Conservation (phyloP, 2,113 vertebrate species). For the Pteropus alecto region DNA sequence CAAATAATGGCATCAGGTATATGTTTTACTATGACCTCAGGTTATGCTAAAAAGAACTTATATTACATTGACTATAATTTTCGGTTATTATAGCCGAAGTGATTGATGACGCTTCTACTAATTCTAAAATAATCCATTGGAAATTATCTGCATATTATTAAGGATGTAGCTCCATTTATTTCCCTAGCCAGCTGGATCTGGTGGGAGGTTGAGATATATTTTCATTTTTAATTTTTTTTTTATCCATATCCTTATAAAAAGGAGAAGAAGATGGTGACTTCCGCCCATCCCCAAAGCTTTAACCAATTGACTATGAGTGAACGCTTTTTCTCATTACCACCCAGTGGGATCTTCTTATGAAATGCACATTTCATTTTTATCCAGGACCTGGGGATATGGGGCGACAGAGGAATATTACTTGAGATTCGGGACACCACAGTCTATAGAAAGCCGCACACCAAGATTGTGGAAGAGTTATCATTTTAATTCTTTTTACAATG, state of each 20-base stretch:
- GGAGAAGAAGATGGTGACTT: background rate
- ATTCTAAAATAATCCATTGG: slow-evolving; percentile 32
- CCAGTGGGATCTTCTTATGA: slow-evolving; percentile 69
- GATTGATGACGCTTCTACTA: background rate
- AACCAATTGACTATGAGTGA: slow-evolving; percentile 70
- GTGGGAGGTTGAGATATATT: background rate
- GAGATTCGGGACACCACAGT: slow-evolving; percentile 5
- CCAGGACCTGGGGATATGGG: slow-evolving; percentile 62
- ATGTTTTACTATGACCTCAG: background rate
- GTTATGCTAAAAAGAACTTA: background rate
- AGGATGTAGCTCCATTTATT: background rate
- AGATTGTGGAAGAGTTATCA: slow-evolving; percentile 68
- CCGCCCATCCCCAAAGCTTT: slow-evolving; percentile 45
- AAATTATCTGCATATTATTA: slow-evolving; percentile 14
- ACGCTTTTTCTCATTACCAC: slow-evolving; percentile 60
- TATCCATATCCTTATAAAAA: slow-evolving; percentile 24
- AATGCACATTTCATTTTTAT: slow-evolving; percentile 76
- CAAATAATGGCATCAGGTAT: background rate
- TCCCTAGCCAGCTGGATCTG: background rate
- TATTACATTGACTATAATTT: background rate
- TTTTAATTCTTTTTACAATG: slow-evolving; percentile 74
- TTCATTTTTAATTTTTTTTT: slow-evolving; percentile 49
- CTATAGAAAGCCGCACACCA: slow-evolving; percentile 25
- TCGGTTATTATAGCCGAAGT: background rate
- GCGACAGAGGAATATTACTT: slow-evolving; percentile 56